Evolutionary conservation across 2,797 vertebrate species (phyloP).

Genomic region (Sebastes diploproa): DNA sequence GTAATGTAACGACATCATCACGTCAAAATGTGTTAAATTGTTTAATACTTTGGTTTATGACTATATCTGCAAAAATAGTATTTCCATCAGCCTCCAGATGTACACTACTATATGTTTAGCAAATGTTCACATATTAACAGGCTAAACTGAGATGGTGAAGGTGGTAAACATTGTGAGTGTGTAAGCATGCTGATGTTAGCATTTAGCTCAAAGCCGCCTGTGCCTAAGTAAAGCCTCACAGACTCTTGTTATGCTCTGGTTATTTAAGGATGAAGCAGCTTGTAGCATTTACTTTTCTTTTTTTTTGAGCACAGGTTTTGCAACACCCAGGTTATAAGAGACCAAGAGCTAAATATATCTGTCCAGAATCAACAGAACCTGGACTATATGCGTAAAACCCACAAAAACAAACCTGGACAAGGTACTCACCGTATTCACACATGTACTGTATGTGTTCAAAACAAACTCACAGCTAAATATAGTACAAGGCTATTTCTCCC

Average conservation of each 20-base stretch:
- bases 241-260: background rate
- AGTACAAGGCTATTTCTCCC: conserved; percentile 22
- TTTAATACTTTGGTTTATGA: background rate
- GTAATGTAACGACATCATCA: too few species aligned
- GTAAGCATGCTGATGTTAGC: background rate
- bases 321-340: background rate
- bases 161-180: background rate
- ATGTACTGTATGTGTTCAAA: conserved; percentile 24
- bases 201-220: background rate
- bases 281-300: conserved; percentile 16
- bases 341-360: conserved; percentile 41
- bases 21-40: background rate
- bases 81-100: background rate
- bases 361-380: conserved; percentile 48
- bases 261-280: background rate
- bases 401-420: conserved; percentile 44
- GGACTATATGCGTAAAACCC: conserved; percentile 43
- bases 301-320: conserved; percentile 7
- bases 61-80: background rate
- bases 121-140: background rate
- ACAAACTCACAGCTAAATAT: conserved; percentile 59
- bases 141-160: background rate
- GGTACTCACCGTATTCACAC: conserved; percentile 1
- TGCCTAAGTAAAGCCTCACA: too few species aligned
- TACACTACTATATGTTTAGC: background rate